phyloP scores from a whole-genome alignment of 1,140 invertebrate species.

The Drosophila takahashii region DNA sequence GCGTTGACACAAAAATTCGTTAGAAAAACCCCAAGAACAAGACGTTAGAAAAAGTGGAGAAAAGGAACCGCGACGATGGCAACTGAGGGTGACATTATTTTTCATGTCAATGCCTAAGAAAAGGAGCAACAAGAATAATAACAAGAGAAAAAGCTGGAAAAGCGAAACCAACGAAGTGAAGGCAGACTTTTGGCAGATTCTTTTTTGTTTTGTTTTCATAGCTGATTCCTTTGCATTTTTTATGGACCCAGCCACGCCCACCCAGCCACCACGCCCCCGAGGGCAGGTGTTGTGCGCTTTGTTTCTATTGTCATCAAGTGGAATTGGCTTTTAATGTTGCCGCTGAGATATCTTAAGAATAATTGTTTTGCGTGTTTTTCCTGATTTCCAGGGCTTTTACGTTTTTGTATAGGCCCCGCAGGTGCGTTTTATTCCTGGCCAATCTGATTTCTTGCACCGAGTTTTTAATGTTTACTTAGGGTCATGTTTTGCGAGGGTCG shows the following conservation, averaged over 20 bases:
- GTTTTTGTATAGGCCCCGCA: constrained; percentile 54
- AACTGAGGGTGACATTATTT: constrained; percentile 81
- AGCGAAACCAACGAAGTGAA: constrained; percentile 1
- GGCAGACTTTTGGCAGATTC: constrained; percentile 58
- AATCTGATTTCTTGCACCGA: constrained; percentile 36
- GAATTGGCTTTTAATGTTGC: constrained; percentile 85
- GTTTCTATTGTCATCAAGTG: constrained; percentile 84
- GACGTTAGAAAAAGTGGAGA: constrained; percentile 52
- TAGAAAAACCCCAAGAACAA: constrained; percentile 54
- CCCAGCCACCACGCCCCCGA: constrained; percentile 31
- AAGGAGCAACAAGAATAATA: constrained; percentile 54
- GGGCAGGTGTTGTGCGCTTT: constrained; percentile 76
- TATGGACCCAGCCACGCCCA: constrained; percentile 40
- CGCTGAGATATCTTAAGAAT: constrained; percentile 85
- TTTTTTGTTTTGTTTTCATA: constrained; percentile 40
- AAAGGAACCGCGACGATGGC: constrained; percentile 29
- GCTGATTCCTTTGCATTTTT: constrained; percentile 81
- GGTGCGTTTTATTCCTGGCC: constrained; percentile 65
- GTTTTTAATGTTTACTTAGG: constrained; percentile 66
- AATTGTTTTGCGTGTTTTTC: constrained; percentile 84
- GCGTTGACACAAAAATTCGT: constrained; percentile 71
- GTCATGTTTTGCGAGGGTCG: constrained; percentile 26
- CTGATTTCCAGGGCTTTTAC: constrained; percentile 57
- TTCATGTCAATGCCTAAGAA: constrained; percentile 79
- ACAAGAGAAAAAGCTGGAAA: constrained; percentile 22